These are phyloP conservation scores for Temnothorax longispinosus DNA, from an alignment of 1,140 invertebrate species.

Conservation along the genomic window DNA sequence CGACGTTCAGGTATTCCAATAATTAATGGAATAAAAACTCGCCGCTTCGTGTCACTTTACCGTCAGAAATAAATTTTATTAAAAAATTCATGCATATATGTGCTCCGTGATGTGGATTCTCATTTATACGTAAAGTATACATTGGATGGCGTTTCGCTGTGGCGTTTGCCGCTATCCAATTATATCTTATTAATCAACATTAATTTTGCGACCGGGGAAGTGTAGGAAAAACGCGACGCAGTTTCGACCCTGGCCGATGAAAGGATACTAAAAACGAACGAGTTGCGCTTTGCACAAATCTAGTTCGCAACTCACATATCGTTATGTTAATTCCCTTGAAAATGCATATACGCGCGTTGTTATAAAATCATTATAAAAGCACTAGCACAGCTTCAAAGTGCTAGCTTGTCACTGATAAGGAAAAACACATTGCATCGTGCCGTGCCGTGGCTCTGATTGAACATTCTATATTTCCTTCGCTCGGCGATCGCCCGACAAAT, in stretches of 20 bases:
- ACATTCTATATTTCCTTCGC: slow-evolving; percentile 54
- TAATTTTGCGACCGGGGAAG: slow-evolving; percentile 27
- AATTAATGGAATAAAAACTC: slow-evolving; percentile 74
- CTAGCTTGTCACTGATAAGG: not conserved
- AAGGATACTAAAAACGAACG: not conserved
- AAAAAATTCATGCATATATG: slow-evolving; percentile 51
- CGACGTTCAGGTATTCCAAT: slow-evolving; percentile 69
- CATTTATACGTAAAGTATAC: slow-evolving; percentile 48
- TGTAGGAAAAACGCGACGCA: not conserved
- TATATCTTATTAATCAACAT: slow-evolving; percentile 58
- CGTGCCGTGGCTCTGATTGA: slow-evolving; percentile 24
- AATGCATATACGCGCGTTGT: not conserved
- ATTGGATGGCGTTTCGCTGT: not conserved
- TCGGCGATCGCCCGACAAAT: slow-evolving; percentile 53
- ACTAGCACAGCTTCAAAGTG: not conserved
- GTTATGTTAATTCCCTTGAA: slow-evolving; percentile 5
- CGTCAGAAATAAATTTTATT: slow-evolving; percentile 56
- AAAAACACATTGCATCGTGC: not conserved
- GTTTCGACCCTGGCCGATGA: not conserved
- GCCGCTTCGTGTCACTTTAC: slow-evolving; percentile 51
- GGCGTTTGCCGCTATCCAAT: slow-evolving; percentile 52
- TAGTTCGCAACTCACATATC: not conserved
- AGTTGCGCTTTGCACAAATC: not conserved
- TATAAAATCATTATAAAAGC: slow-evolving; percentile 1
- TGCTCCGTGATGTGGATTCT: not conserved